These are phyloP conservation scores for Saturnia japonica DNA, from an alignment of 2,888 invertebrate species.

Conservation along the genomic window DNA sequence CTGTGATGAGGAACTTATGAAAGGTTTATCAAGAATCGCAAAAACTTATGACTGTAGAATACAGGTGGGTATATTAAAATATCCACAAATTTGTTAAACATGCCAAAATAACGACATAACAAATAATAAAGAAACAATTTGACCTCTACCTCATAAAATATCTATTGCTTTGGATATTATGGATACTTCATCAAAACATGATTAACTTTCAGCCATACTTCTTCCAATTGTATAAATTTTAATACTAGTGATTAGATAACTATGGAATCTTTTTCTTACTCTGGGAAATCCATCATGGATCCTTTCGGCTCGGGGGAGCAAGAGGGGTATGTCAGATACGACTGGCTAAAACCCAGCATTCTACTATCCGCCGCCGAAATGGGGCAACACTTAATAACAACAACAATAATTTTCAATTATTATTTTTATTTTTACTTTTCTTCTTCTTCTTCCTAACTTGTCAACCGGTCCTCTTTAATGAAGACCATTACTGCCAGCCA, in stretches of 20 bases:
- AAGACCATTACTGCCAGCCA: too few species aligned
- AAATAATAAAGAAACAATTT: background rate
- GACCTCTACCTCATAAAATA: too few species aligned
- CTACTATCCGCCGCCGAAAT: too few species aligned
- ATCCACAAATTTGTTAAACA: background rate
- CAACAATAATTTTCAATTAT: too few species aligned
- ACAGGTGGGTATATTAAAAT: slow-evolving; percentile 80
- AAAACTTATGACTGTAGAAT: slow-evolving; percentile 85
- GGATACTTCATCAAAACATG: background rate
- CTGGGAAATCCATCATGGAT: too few species aligned
- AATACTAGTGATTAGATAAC: background rate
- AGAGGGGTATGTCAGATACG: too few species aligned
- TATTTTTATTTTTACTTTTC: too few species aligned
- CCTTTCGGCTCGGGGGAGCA: too few species aligned
- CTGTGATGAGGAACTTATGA: slow-evolving; percentile 87
- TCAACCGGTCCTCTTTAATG: too few species aligned
- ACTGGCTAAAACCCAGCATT: too few species aligned
- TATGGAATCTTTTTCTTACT: background rate
- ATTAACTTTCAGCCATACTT: background rate
- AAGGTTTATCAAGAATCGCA: slow-evolving; percentile 85
- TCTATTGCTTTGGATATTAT: background rate
- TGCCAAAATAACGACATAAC: background rate
- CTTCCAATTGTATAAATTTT: background rate
- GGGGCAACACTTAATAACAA: too few species aligned
- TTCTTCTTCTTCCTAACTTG: too few species aligned